Percentiles rank a stretch among this genome's conserved stretches.
These are phyloP conservation scores for Drosophila dunni DNA, from an alignment of 1,140 invertebrate genomes.

Conservation along the genomic window DNA sequence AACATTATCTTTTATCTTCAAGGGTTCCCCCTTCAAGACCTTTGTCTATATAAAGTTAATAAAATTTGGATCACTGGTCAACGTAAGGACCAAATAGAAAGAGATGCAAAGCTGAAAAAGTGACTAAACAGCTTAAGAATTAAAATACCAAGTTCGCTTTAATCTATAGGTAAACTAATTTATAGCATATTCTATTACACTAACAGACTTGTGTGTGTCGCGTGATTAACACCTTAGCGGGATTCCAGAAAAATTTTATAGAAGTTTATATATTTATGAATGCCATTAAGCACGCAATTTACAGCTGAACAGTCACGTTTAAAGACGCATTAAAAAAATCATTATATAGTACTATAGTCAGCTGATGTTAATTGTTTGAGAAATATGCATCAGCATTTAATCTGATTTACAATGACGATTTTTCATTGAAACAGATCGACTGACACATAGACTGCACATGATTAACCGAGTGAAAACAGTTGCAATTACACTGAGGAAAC, in stretches of 20 bases:
- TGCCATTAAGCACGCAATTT: conserved; percentile 31
- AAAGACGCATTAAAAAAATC: not conserved
- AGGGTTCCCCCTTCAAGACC: too few relatives aligned
- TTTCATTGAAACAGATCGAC: not conserved
- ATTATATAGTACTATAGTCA: not conserved
- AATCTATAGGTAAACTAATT: too few relatives aligned
- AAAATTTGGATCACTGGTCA: too few relatives aligned
- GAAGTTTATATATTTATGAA: conserved; percentile 8
- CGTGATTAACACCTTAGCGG: conserved; percentile 31
- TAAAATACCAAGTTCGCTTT: too few relatives aligned
- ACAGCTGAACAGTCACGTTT: conserved; percentile 4
- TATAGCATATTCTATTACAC: conserved; percentile 8
- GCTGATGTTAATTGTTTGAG: conserved; percentile 24
- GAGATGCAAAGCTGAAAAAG: too few relatives aligned
- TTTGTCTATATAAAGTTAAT: too few relatives aligned
- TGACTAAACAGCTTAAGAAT: too few relatives aligned
- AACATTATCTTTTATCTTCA: too few relatives aligned
- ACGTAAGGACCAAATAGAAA: too few relatives aligned
- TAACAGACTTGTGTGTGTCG: conserved; percentile 10
- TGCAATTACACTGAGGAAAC: not conserved
- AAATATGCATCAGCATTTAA: conserved; percentile 12
- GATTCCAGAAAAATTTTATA: conserved; percentile 11
- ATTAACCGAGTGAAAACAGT: not conserved
- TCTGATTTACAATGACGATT: conserved; percentile 4
- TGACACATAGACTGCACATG: not conserved